These are phyloP conservation scores for Yponomeuta cagnagella DNA, from an alignment of 2,888 invertebrate species.

Conservation along the genomic window DNA sequence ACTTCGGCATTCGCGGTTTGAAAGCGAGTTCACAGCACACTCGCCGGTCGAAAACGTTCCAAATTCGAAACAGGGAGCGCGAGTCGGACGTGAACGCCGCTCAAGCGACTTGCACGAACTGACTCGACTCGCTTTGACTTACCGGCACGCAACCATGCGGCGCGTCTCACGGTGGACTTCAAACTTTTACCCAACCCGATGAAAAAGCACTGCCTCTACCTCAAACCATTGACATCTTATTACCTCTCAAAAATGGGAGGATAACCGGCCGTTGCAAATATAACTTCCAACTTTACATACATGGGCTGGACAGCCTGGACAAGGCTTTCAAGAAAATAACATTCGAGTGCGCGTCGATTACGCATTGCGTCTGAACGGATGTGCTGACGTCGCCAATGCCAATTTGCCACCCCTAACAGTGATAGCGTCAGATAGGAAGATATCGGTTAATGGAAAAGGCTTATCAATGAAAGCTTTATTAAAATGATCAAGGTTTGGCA, in stretches of 20 bases:
- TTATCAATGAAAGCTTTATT: conserved; percentile 13
- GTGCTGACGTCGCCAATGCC: conserved; percentile 32
- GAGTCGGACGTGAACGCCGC: conserved; percentile 54
- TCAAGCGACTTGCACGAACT: conserved; percentile 70
- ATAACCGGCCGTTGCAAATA: conserved; percentile 52
- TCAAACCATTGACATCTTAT: conserved; percentile 17
- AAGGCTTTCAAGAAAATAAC: conserved; percentile 58
- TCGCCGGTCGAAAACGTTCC: conserved; percentile 66
- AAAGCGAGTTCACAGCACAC: conserved; percentile 63
- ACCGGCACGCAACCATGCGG: conserved; percentile 49
- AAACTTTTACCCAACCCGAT: conserved; percentile 66
- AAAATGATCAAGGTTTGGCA: background rate
- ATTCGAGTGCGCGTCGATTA: conserved; percentile 53
- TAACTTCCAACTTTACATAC: conserved; percentile 54
- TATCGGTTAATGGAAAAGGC: conserved; percentile 10
- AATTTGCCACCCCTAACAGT: conserved; percentile 32
- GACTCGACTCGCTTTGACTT: conserved; percentile 30
- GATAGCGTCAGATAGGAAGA: conserved; percentile 18
- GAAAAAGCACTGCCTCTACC: conserved; percentile 26
- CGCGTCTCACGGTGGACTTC: conserved; percentile 60
- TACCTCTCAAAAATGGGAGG: conserved; percentile 38
- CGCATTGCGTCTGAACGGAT: conserved; percentile 34
- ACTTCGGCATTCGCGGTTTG: conserved; percentile 40
- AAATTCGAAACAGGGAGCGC: conserved; percentile 44
- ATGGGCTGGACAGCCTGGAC: conserved; percentile 60